Evolutionary conservation across 2,888 invertebrate species (phyloP), one percentile per base, ranked within the genome.

Genomic region (Brachyptera risi): DNA sequence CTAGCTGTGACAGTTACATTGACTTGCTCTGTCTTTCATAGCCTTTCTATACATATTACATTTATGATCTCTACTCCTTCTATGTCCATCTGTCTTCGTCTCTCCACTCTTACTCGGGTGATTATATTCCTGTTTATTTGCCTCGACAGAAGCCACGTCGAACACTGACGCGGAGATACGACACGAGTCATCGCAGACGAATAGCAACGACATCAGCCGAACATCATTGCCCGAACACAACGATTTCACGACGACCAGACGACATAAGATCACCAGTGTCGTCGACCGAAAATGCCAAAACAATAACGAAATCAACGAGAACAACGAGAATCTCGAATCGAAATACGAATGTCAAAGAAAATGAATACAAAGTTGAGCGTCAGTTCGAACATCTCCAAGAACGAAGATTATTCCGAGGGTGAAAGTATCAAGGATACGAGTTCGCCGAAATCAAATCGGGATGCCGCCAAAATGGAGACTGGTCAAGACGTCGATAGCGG

Each of bases 151-250:
- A 26, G 7, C 42, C 7, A 42, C 42, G 42, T 44, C 62, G 15
- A 56, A 56, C 9, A 47, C 49, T 21, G 59, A 27, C 40, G 49
- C 38, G 0, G 60, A 59, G 26, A 21, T 47, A 15, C 61, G 50
- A 3, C 63, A 63, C 24, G 63, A 63, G 38, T 24, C 63, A 17
- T 63, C 63, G 7, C 44, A 59, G 37, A 58, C 51, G 13, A 50
- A 38, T 7, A n/a, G 21, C 58, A 24, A 54, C 26, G 50, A 27
- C 27, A n/a, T n/a, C n/a, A 49, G 44, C 50, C 50, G 27, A 51
- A 9, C 31, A 11, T n/a, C 50, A 19, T 51, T 19, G 50, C n/a
- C 24, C n/a, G n/a, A n/a, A n/a, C n/a, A n/a, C n/a, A n/a, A n/a
- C n/a, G n/a, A n/a, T n/a, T n/a, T n/a, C n/a, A n/a, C n/a, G 15